Evolutionary conservation across 2,113 vertebrate genomes (phyloP), one percentile per base, ranked within the genome.

Genomic region (Tupaia chinensis): DNA sequence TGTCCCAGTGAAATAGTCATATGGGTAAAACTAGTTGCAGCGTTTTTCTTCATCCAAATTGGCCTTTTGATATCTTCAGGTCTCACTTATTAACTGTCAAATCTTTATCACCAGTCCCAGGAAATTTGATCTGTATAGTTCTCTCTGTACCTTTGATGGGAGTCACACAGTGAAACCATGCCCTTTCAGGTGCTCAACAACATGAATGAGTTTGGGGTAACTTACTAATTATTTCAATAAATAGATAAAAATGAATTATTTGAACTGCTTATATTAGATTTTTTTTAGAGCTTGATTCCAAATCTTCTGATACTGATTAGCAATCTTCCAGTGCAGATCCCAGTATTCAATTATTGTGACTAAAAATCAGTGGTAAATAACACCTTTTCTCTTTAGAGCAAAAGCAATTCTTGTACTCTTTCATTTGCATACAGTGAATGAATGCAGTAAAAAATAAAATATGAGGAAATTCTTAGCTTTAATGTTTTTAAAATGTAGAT

Each of bases 171-270:
- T 22, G 3, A 16, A 85, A 34, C 1, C 63, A 8, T 1, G 16
- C 14, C 14, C 77, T 91, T 29, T 58, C 27, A 56, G 19, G 70
- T 87, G 22, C 9, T n/a, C 7, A 68, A 34, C 9, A 25, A 54
- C 8, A n/a, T 69, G 10, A n/a, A 69, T 60, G 34, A 60, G 16
- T 78, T 87, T 79, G 27, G 16, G 2, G 5, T 29, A n/a, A 60
- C 20, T 84, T 90, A 34, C n/a, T 80, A 87, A 60, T 78, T 77
- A 79, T 58, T 91, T 3, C 95, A 87, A 80, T 58, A 22, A 85
- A 90, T 5, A 16, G 1, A 84, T 90, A 60, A 69, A 91, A 83
- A 27, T 76, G 56, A 89, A n/a, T n/a, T 14, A 78, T 11, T 86
- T 60, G 44, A 81, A 5, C 2, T 25, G 0, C 32, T 89, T 93